A percentile compares a stretch with the other conserved stretches of the same genome.
Evolutionary conservation across 2,888 invertebrate genomes (phyloP).

Genomic region (Brachyptera putata): DNA sequence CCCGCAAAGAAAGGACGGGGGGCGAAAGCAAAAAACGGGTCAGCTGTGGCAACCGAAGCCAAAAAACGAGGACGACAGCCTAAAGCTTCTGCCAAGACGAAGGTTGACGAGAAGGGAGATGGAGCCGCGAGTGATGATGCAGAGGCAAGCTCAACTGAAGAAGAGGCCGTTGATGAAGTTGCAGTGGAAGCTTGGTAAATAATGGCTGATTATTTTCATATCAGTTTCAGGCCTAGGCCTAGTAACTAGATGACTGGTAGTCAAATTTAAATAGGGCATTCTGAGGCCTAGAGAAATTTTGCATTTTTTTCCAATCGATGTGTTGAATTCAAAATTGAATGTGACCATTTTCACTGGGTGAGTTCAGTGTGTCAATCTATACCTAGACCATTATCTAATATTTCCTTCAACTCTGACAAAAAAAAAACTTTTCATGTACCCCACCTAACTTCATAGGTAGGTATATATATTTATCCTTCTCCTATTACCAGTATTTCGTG

Average conservation of each 20-base stretch:
- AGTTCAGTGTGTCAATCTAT: too few relatives aligned
- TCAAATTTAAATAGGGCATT: too few relatives aligned
- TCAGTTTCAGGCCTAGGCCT: neutral
- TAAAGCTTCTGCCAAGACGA: neutral
- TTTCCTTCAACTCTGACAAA: too few relatives aligned
- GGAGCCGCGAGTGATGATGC: neutral
- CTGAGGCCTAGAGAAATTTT: too few relatives aligned
- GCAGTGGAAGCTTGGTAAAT: conserved; percentile 28
- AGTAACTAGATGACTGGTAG: neutral
- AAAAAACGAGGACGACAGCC: neutral
- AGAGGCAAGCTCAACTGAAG: neutral
- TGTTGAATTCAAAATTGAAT: too few relatives aligned
- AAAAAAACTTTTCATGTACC: too few relatives aligned
- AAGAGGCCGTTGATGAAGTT: neutral
- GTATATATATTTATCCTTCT: too few relatives aligned
- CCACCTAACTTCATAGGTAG: too few relatives aligned
- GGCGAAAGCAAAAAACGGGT: neutral
- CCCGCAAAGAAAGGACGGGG: conserved; percentile 7
- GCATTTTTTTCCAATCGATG: too few relatives aligned
- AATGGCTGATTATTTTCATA: neutral
- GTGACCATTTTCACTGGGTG: too few relatives aligned
- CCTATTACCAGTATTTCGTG: too few relatives aligned
- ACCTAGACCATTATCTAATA: too few relatives aligned
- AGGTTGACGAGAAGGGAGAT: conserved; percentile 16
- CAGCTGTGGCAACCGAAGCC: neutral